These are phyloP conservation scores for Anthoptus insignis DNA, from an alignment of 2,888 invertebrate species.

Conservation along the genomic window DNA sequence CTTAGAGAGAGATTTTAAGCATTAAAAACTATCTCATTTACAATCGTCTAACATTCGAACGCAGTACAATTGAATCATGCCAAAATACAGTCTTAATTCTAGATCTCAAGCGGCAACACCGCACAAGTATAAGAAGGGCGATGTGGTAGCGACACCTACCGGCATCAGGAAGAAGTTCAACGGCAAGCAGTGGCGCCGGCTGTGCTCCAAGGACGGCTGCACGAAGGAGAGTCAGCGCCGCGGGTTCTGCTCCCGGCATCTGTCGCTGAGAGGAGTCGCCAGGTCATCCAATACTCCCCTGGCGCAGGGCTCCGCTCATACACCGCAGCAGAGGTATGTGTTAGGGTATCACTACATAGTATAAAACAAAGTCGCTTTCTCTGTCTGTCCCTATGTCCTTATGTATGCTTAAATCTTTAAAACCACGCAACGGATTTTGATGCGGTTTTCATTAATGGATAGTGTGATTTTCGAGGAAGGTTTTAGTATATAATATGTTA, in stretches of 20 bases:
- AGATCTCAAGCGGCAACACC: slow-evolving; percentile 97
- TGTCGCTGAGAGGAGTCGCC: slow-evolving; percentile 94
- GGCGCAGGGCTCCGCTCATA: slow-evolving; percentile 74
- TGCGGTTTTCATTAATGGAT: too few relatives aligned
- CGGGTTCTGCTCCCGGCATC: slow-evolving; percentile 98
- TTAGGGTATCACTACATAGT: too few relatives aligned
- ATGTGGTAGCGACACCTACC: slow-evolving; percentile 97
- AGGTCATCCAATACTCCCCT: slow-evolving; percentile 79
- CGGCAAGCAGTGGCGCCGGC: slow-evolving; percentile 99
- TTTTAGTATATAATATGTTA: too few relatives aligned
- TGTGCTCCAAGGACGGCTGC: slow-evolving; percentile 98
- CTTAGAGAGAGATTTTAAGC: too few relatives aligned
- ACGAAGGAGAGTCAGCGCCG: slow-evolving; percentile 98
- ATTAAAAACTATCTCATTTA: too few relatives aligned
- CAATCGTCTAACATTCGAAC: too few relatives aligned
- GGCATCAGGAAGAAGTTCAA: slow-evolving; percentile 99
- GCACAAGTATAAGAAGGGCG: slow-evolving; percentile 99
- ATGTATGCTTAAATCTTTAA: too few relatives aligned
- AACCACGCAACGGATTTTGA: too few relatives aligned
- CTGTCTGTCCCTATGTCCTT: too few relatives aligned
- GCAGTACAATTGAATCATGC: neutral
- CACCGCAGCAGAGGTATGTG: slow-evolving; percentile 79
- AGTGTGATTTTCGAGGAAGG: too few relatives aligned
- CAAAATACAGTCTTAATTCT: slow-evolving; percentile 1
- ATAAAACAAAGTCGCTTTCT: too few relatives aligned